phyloP scores from a whole-genome alignment of 2,797 vertebrate species.

The Neoniphon sammara region DNA sequence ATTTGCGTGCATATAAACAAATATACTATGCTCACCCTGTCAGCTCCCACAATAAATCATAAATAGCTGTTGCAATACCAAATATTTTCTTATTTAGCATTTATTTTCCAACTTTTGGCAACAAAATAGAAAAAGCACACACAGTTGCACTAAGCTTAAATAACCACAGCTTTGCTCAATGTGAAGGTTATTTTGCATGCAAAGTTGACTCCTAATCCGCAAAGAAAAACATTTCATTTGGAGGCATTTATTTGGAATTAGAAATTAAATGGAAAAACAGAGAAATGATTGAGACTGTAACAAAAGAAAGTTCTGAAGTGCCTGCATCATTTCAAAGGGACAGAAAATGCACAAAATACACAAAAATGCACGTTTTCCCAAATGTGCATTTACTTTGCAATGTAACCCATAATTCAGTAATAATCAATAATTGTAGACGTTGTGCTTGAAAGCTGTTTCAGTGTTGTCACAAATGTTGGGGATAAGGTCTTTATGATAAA shows the following conservation, averaged over 20 bases:
- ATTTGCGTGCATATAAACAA: background rate
- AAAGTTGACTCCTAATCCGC: background rate
- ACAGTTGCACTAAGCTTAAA: background rate
- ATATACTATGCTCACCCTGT: background rate
- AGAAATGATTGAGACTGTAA: conserved; percentile 7
- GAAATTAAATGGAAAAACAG: conserved; percentile 33
- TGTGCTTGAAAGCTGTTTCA: conserved; percentile 35
- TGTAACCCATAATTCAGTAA: no score
- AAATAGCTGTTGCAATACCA: background rate
- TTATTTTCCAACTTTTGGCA: background rate
- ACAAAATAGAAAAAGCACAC: conserved; percentile 18
- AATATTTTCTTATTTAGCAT: background rate
- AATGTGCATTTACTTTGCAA: conserved; percentile 21
- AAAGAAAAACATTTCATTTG: background rate
- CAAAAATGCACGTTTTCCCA: background rate
- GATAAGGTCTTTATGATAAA: background rate
- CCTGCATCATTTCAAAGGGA: conserved; percentile 13
- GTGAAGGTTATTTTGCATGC: conserved; percentile 10
- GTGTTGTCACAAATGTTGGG: conserved; percentile 21
- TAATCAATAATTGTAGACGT: background rate
- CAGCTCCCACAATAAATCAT: background rate
- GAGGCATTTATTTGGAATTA: conserved; percentile 8
- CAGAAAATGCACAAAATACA: conserved; percentile 27
- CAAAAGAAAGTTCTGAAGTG: conserved; percentile 9
- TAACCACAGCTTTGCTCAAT: background rate